Percentiles rank a stretch among this genome's conserved stretches.
Conservation (phyloP, 2,888 invertebrate species). For the Aphidius colemani region DNA sequence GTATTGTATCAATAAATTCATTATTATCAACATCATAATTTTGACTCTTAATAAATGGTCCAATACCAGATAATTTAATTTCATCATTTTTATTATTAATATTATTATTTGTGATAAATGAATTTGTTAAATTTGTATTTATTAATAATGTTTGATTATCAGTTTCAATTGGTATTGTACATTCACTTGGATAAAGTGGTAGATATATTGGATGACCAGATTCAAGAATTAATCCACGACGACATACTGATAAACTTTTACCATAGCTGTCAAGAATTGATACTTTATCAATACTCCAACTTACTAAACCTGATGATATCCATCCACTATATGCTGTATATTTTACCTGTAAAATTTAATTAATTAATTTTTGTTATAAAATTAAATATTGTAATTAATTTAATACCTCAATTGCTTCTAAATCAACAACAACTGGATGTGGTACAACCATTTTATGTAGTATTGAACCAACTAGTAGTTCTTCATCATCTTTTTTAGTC, state of each 20-base stretch:
- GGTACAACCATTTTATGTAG: conserved; percentile 85
- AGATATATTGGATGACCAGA: conserved; percentile 76
- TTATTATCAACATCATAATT: conserved; percentile 38
- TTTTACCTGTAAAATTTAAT: conserved; percentile 71
- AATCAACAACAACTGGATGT: conserved; percentile 81
- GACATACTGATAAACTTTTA: conserved; percentile 80
- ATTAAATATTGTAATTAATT: not conserved
- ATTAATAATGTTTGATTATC: conserved; percentile 31
- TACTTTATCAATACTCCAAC: conserved; percentile 82
- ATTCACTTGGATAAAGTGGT: conserved; percentile 78
- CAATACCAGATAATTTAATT: conserved; percentile 28
- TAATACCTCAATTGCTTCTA: conserved; percentile 55
- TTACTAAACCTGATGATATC: conserved; percentile 81
- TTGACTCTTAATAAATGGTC: conserved; percentile 53
- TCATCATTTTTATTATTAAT: conserved; percentile 18
- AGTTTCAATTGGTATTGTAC: conserved; percentile 68
- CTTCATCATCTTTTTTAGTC: conserved; percentile 82
- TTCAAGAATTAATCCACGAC: conserved; percentile 73
- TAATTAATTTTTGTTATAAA: not conserved
- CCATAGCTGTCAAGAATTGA: conserved; percentile 85
- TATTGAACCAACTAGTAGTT: conserved; percentile 72
- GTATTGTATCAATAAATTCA: conserved; percentile 31
- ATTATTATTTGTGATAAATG: conserved; percentile 28
- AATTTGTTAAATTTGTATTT: conserved; percentile 29
- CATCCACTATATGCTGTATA: conserved; percentile 91